Evolutionary conservation across 2,797 vertebrate genomes (phyloP).

Genomic region (Spheniscus humboldti): DNA sequence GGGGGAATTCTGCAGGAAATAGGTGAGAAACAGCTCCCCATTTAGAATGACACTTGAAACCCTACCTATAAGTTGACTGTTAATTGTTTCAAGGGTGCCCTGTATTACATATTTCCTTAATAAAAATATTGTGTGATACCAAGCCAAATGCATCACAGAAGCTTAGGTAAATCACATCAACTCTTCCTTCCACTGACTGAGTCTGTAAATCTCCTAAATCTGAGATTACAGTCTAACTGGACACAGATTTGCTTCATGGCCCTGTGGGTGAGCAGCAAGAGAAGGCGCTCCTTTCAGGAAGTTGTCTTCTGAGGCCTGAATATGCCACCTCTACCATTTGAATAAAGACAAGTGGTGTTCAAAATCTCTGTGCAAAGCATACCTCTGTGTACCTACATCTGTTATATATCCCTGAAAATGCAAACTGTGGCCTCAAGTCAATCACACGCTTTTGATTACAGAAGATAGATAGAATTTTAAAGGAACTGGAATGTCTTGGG

Average conservation of each 20-base stretch:
- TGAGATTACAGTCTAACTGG: conserved; percentile 1
- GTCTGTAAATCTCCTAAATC: conserved; percentile 20
- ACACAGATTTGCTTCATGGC: not conserved
- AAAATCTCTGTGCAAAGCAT: not conserved
- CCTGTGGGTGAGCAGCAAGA: not conserved
- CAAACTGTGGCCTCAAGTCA: not conserved
- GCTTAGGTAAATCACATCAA: conserved; percentile 35
- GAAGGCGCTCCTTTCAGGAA: not conserved
- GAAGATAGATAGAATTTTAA: not conserved
- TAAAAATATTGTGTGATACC: not conserved
- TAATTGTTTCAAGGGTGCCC: not conserved
- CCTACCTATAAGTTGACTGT: not conserved
- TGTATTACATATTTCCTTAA: not conserved
- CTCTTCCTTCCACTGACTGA: conserved; percentile 17
- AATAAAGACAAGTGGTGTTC: not conserved
- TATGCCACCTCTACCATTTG: not conserved
- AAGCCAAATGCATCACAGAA: conserved; percentile 23
- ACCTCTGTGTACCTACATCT: not conserved
- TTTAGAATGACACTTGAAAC: not conserved
- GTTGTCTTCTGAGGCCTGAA: not conserved
- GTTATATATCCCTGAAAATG: not conserved
- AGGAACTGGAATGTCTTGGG: not conserved
- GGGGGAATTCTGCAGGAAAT: not conserved
- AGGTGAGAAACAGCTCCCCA: not conserved
- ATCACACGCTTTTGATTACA: not conserved